A percentile compares a stretch with the other conserved stretches of the same genome.
Evolutionary conservation across 64 coral and sea anemone genomes (phyloP).

Genomic region (Acropora yongei): DNA sequence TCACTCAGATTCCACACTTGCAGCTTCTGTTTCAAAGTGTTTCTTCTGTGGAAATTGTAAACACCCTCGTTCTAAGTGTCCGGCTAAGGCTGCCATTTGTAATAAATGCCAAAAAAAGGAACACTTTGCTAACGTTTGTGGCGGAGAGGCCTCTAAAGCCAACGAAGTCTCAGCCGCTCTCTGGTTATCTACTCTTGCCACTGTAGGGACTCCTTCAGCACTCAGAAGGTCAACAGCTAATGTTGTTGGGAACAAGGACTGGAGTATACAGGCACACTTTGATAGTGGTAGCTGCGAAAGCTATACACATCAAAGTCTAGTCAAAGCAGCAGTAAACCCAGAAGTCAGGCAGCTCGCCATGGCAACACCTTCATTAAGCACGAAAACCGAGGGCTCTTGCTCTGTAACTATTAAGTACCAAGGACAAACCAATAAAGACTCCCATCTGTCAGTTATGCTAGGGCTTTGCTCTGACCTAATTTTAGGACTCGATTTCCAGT

Average conservation of each 20-base stretch:
- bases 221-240: slow-evolving; percentile 61
- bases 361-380: too few species aligned
- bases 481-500: too few species aligned
- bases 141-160: slow-evolving; percentile 30
- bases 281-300: too few species aligned
- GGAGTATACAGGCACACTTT: slow-evolving; percentile 18
- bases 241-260: slow-evolving; percentile 46
- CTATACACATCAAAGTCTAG: too few species aligned
- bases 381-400: too few species aligned
- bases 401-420: not conserved
- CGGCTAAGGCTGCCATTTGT: slow-evolving; percentile 44
- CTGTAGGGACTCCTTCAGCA: not conserved
- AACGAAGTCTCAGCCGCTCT: slow-evolving; percentile 28
- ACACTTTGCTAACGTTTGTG: slow-evolving; percentile 65
- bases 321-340: too few species aligned
- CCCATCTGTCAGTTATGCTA: not conserved
- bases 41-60: slow-evolving; percentile 68
- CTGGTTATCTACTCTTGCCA: slow-evolving; percentile 45
- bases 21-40: slow-evolving; percentile 6
- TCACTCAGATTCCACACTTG: too few species aligned
- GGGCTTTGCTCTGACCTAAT: too few species aligned
- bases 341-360: too few species aligned
- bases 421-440: slow-evolving; percentile 27
- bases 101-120: slow-evolving; percentile 66
- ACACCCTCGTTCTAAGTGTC: slow-evolving; percentile 56